Evolutionary conservation across 2,797 vertebrate genomes (phyloP).

Genomic region (Oryzias dopingdopingensis): DNA sequence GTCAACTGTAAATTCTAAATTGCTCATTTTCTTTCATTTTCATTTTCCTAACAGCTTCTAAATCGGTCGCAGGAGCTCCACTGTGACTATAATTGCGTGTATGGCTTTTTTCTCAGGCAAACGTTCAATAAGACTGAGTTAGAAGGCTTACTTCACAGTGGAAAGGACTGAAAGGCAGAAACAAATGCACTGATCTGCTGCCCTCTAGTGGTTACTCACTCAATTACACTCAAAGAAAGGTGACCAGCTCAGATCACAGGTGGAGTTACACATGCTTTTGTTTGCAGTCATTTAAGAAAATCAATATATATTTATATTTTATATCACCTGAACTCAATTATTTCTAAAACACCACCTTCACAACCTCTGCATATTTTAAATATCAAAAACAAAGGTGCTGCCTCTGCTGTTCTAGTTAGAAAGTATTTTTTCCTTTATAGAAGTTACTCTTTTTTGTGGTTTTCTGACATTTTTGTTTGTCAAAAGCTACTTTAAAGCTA

Average conservation of each 20-base stretch:
- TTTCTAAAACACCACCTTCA: no score
- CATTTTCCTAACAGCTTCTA: conserved; percentile 3
- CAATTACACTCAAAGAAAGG: conserved; percentile 15
- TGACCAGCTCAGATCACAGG: conserved; percentile 4
- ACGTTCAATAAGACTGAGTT: conserved; percentile 12
- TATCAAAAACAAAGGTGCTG: conserved; percentile 31
- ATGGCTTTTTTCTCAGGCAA: conserved; percentile 13
- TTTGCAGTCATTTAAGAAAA: not conserved
- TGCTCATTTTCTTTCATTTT: no score
- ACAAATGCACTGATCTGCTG: conserved; percentile 28
- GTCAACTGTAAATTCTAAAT: no score
- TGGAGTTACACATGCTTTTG: not conserved
- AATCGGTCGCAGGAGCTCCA: conserved; percentile 1
- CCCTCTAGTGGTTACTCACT: conserved; percentile 42
- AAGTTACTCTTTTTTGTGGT: no score
- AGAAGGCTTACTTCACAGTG: conserved; percentile 14
- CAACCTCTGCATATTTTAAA: conserved; percentile 4
- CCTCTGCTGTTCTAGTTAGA: conserved; percentile 18
- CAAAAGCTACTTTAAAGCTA: no score
- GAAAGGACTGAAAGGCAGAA: conserved; percentile 7
- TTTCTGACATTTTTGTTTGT: no score
- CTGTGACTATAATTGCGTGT: not conserved
- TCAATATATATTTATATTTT: not conserved
- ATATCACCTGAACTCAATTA: not conserved
- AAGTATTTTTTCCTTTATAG: not conserved